Base-by-base conservation (phyloP, 2,888 invertebrate genomes). In the Mellilla xanthometata region DNA sequence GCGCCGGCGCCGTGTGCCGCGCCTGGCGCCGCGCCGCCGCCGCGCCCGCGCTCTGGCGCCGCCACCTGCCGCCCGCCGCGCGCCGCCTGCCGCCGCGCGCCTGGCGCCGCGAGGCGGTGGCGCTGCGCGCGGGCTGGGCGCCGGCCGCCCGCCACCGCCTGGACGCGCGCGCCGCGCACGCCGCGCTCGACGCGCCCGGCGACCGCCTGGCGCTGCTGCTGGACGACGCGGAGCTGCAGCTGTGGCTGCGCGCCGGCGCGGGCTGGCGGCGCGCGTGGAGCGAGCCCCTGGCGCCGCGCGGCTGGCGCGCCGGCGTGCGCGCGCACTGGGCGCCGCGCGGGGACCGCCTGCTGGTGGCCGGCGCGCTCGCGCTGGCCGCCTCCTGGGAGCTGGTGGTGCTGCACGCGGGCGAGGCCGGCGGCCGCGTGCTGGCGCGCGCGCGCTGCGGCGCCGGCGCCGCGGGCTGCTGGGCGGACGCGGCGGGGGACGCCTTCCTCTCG, bases 301-400 rank as follows among this genome's bases (percentile, higher is more conserved):
- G 72, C 40, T 73, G 78, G 76, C 38, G 52, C 11, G 30, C 45
- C 26, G 66, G 54, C 39, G 62, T 60, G 54, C 69, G 72, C 42
- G 65, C 43, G 19, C 42, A 46, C 28, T 73, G 71, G 68, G 60
- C 61, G 31, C 58, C 60, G 19, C 45, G 13, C 19, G 47, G 51
- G 8, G 41, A 48, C n/a, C 70, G 74, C 2, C 70, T 83, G 55
- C 69, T 84, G 52, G 52, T 76, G 15, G 65, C 69, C 4, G 84
- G 84, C n/a, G 62, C 63, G 38, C 68, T 72, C 10, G 69, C 69
- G 48, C 75, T 81, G 30, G 58, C 64, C 15, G 62, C 55, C 46
- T 64, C 71, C 53, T 75, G 79, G 76, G 81, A 82, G 58, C 60
- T 80, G 30, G 51, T 75, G 41, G 76, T 80, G 41, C 44, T 81